Conservation (phyloP, 2,113 vertebrate genomes). For the Nesogale talazaci region DNA sequence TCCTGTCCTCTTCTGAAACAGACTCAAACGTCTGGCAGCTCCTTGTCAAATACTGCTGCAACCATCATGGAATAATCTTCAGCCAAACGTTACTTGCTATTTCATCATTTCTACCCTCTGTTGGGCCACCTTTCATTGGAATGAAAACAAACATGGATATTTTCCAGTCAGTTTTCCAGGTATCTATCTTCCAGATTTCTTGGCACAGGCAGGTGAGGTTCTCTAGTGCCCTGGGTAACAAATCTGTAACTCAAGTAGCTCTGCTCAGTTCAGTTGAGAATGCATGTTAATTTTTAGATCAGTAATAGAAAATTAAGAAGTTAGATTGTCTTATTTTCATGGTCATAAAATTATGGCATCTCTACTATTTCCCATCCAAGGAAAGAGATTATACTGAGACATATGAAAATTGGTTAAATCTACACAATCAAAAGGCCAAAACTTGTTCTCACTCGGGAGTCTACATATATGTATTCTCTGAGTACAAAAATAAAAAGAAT, state of each 20-base stretch:
- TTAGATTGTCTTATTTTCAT: constrained; percentile 21
- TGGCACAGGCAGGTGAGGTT: too few species aligned
- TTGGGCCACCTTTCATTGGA: too few species aligned
- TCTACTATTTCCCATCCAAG: background rate
- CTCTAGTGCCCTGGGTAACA: background rate
- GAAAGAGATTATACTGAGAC: constrained; percentile 42
- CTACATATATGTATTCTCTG: constrained; percentile 26
- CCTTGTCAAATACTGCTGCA: too few species aligned
- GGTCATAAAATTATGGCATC: background rate
- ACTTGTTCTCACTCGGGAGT: background rate
- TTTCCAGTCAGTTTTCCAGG: too few species aligned
- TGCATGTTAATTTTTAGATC: constrained; percentile 36
- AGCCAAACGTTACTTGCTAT: too few species aligned
- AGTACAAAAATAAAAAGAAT: constrained; percentile 24
- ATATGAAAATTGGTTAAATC: constrained; percentile 19
- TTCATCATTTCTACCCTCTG: too few species aligned
- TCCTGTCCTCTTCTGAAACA: too few species aligned
- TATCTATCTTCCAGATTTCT: too few species aligned
- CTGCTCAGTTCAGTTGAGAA: background rate
- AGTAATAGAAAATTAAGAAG: background rate
- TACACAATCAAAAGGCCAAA: background rate
- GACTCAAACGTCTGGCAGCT: too few species aligned
- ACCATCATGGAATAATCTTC: too few species aligned
- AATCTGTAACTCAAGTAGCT: background rate
- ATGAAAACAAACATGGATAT: too few species aligned